Evolutionary conservation across 2,888 invertebrate genomes (phyloP).

Genomic region (Linnaemya tessellans): DNA sequence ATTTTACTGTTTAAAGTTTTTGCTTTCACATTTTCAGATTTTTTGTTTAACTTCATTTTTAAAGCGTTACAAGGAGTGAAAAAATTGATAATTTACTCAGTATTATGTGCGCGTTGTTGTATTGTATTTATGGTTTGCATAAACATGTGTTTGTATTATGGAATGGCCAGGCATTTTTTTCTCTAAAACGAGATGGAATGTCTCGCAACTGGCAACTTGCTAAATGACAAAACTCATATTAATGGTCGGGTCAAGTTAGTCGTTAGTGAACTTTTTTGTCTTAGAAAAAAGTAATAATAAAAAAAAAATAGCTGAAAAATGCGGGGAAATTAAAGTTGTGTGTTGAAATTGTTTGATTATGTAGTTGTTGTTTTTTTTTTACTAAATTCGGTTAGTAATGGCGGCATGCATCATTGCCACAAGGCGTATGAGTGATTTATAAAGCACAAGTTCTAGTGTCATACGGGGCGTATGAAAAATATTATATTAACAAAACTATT

Average conservation of each 20-base stretch:
- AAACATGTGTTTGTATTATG: not conserved
- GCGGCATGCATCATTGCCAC: constrained; percentile 37
- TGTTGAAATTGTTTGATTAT: not conserved
- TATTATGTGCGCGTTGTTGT: constrained; percentile 35
- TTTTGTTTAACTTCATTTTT: constrained; percentile 36
- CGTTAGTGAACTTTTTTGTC: constrained; percentile 56
- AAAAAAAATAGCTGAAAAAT: constrained; percentile 31
- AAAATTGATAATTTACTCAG: constrained; percentile 48
- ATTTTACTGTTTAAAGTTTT: not conserved
- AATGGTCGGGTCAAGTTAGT: constrained; percentile 72
- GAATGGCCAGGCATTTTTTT: constrained; percentile 51
- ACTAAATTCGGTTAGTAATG: constrained; percentile 55
- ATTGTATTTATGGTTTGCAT: constrained; percentile 7
- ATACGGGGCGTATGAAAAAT: constrained; percentile 27
- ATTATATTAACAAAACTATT: constrained; percentile 2
- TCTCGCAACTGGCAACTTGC: constrained; percentile 20
- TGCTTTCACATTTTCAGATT: constrained; percentile 23
- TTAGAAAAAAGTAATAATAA: not conserved
- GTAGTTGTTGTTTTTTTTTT: constrained; percentile 15
- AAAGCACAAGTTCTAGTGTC: not conserved
- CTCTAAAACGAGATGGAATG: not conserved
- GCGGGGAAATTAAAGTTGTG: constrained; percentile 50
- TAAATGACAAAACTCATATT: constrained; percentile 69
- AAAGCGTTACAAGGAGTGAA: not conserved
- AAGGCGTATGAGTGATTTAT: constrained; percentile 45